A percentile compares a stretch with the other conserved stretches of the same genome.
phyloP scores from a whole-genome alignment of 1,140 invertebrate genomes.

The Scaptomyza pallida region DNA sequence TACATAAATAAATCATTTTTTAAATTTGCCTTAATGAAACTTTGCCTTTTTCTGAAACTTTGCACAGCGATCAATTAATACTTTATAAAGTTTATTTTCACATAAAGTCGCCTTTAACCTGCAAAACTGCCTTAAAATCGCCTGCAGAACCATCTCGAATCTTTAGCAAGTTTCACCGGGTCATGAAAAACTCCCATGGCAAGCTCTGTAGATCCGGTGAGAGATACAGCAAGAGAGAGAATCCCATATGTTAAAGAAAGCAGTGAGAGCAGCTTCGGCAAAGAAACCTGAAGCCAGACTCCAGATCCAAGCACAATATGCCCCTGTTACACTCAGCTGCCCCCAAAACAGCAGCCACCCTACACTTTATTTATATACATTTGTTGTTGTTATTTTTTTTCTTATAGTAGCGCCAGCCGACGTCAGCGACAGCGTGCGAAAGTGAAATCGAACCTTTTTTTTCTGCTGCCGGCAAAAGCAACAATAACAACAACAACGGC shows the following conservation, averaged over 20 bases:
- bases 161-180: constrained; percentile 25
- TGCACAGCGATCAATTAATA: too few species aligned
- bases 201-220: constrained; percentile 25
- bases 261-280: constrained; percentile 51
- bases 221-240: constrained; percentile 46
- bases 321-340: constrained; percentile 20
- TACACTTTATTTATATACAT: neutral
- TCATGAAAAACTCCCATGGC: constrained; percentile 3
- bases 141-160: constrained; percentile 1
- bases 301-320: constrained; percentile 22
- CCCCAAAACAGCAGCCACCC: constrained; percentile 23
- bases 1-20: too few species aligned
- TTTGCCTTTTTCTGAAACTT: too few species aligned
- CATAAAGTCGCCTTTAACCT: too few species aligned
- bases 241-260: constrained; percentile 59
- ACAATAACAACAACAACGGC: constrained; percentile 40
- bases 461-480: constrained; percentile 69
- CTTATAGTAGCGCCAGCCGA: constrained; percentile 33
- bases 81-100: too few species aligned
- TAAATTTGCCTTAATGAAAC: too few species aligned
- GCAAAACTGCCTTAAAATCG: neutral
- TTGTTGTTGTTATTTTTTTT: neutral
- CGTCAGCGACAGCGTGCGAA: constrained; percentile 74
- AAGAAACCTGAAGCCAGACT: constrained; percentile 35
- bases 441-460: constrained; percentile 82